Conservation (phyloP, 2,888 invertebrate species). For the Neoascia interrupta region DNA sequence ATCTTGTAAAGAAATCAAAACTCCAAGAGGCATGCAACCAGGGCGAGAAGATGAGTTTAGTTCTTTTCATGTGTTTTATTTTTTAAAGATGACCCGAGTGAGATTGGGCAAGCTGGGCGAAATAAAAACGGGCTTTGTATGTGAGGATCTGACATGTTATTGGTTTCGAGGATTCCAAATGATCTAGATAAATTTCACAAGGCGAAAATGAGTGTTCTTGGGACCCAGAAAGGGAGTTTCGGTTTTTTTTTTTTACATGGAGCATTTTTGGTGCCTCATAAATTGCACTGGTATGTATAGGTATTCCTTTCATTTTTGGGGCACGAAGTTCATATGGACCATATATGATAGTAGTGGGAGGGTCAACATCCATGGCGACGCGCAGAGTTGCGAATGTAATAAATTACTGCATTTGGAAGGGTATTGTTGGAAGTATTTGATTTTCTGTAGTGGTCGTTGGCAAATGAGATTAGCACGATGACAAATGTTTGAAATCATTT, state of each 20-base stretch:
- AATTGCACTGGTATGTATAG: slow-evolving; percentile 27
- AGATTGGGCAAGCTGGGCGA: slow-evolving; percentile 47
- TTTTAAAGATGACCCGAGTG: slow-evolving; percentile 29
- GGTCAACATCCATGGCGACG: slow-evolving; percentile 35
- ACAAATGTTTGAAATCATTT: slow-evolving; percentile 45
- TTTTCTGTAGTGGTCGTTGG: slow-evolving; percentile 25
- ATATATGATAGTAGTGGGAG: slow-evolving; percentile 65
- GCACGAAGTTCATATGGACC: slow-evolving; percentile 45
- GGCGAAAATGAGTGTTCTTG: slow-evolving; percentile 35
- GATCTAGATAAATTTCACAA: slow-evolving; percentile 65
- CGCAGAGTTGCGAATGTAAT: slow-evolving; percentile 39
- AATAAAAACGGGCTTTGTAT: slow-evolving; percentile 28
- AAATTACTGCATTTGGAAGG: slow-evolving; percentile 52
- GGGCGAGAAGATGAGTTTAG: slow-evolving; percentile 11
- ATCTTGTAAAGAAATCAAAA: slow-evolving; percentile 63
- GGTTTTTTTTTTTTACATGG: slow-evolving; percentile 56
- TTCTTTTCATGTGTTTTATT: slow-evolving; percentile 13
- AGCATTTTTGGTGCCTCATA: slow-evolving; percentile 55
- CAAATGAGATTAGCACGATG: slow-evolving; percentile 65
- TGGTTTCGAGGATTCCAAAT: slow-evolving; percentile 60
- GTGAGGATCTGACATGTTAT: slow-evolving; percentile 59
- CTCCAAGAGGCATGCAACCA: slow-evolving; percentile 40
- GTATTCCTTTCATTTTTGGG: slow-evolving; percentile 2
- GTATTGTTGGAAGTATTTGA: slow-evolving; percentile 27
- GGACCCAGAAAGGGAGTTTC: slow-evolving; percentile 26